Evolutionary conservation across 2,797 vertebrate genomes (phyloP), one percentile per base, ranked within the genome.

Genomic region (Thamnophis elegans): DNA sequence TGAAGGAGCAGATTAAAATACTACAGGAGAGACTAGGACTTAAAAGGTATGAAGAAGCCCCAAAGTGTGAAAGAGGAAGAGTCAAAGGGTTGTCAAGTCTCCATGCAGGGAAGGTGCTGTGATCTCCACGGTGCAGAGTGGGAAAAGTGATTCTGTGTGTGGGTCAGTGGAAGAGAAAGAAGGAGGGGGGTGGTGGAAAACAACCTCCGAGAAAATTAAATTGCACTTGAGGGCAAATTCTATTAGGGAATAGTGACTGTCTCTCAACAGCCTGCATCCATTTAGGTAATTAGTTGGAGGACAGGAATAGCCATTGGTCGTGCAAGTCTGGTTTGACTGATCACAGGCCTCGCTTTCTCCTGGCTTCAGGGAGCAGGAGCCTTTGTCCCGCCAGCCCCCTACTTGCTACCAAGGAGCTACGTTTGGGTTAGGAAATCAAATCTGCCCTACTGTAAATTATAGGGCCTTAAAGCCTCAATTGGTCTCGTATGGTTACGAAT

Each of bases 161-260:
- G 96, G 96, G 96, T 95, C 97, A 95, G 96, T 94, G 93, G 60
- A 93, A 94, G 92, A 92, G 56, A 94, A 95, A 94, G 94, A 95
- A 55, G 87, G 96, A 96, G 96, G 6, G 47, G 47, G 94, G 95
- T 95, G 97, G 94, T 95, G 96, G 94, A 97, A 97, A 97, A 97
- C 95, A 94, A 97, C 97, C 97, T 97, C 90, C 3, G 8, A 97
- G 98, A 98, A 99, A 99, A 99, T 99, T 98, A 99, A 99, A 99
- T 99, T 99, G 98, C 98, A 98, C 98, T 99, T 98, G 98, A 98
- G 98, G 98, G 98, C 98, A 99, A 99, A 99, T 99, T 99, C 98
- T 98, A 98, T 99, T 99, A 99, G 98, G 98, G 98, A 98, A 98
- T 97, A 98, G 98, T 97, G 97, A 98, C 98, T 96, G 98, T 98